Evolutionary conservation across 2,113 vertebrate species (phyloP), one percentile per base, ranked within the genome.

Genomic region (Oncorhynchus gorbuscha): DNA sequence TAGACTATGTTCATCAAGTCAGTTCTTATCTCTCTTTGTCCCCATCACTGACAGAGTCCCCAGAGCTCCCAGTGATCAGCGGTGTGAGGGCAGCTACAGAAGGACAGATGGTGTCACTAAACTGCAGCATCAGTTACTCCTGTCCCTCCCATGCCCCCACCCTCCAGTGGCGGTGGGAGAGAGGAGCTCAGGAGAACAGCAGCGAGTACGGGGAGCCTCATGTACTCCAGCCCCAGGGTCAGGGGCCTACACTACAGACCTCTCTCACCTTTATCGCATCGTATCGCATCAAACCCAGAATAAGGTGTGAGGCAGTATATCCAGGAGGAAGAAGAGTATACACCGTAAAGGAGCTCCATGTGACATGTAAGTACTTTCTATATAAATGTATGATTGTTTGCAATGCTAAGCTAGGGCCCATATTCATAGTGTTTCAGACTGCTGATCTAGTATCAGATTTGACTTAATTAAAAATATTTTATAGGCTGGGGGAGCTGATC

Each of bases 361-460:
- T 95, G 26, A 92, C 88, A 51, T 95, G 94, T 95, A 81, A 89
- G 92, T 77, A 16, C 3, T 71, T 4, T 45, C 8, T 4, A 22
- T 62, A 24, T 20, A 58, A 58, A 58, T 4, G 4, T 58, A 58
- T 20, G 55, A 58, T 58, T 30, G 16, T 68, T 30, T 68, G 13
- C 26, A 32, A 35, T 28, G 14, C 24, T 58, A 30, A 45, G 14
- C 7, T 9, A 45, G 39, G 39, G 39, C 8, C 39, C 39, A 55
- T 55, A 5, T 55, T 55, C 16, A 55, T 3, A 18, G 16, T 55
- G 16, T 55, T 18, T 55, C 14, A 55, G 12, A 55, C 3, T 18
- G 51, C 12, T 55, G 8, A 39, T 39, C 8, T 39, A 39, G 39
- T 8, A 39, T 39, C 39, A 39, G 8, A 9, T 39, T 39, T 9